Evolutionary conservation across 2,113 vertebrate genomes (phyloP), one percentile per base, ranked within the genome.

Genomic region (Syrmaticus mikado): DNA sequence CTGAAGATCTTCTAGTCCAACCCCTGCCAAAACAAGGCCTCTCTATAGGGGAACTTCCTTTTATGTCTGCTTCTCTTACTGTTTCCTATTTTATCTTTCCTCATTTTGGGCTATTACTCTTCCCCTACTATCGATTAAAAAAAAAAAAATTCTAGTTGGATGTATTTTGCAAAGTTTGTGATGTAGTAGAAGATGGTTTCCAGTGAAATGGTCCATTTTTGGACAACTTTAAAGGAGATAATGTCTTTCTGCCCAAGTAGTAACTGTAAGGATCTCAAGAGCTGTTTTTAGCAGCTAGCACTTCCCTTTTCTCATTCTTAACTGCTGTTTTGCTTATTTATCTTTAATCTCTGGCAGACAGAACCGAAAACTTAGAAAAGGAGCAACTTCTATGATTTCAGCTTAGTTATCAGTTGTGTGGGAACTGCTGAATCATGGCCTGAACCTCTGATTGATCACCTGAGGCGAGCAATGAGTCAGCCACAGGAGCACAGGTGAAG

Each of bases 61-160:
- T 48, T 52, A 25, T 0, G 0, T 52, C 9, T 3, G 4, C 36
- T 55, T 65, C 7, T 70, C 30, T 78, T 10, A 1, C 16, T 19
- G 3, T 46, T 75, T 86, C 46, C 28, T 52, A 16, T 62, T 13
- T 8, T 57, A 73, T n/a, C 38, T 61, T 67, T 67, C 46, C 52
- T 11, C 10, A 4, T 91, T 78, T 88, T 38, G 27, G n/a, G 6
- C 27, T 50, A 8, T 18, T 36, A 15, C 43, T 25, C 38, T 38
- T 2, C 8, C 4, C 3, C 25, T 78, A 50, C 14, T 32, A 30
- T 6, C 57, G 28, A 10, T 7, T 22, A 1, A 40, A 10, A 6
- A 32, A 11, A 24, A 38, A 17, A 8, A 8, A 1, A 40, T 52
- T 32, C 8, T 61, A 22, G 20, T 10, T 41, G 22, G 3, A 14